Percentiles rank a stretch among this genome's conserved stretches.
These are phyloP conservation scores for Stratiolaelaps scimitus DNA, from an alignment of 1,140 invertebrate species.

Conservation along the genomic window DNA sequence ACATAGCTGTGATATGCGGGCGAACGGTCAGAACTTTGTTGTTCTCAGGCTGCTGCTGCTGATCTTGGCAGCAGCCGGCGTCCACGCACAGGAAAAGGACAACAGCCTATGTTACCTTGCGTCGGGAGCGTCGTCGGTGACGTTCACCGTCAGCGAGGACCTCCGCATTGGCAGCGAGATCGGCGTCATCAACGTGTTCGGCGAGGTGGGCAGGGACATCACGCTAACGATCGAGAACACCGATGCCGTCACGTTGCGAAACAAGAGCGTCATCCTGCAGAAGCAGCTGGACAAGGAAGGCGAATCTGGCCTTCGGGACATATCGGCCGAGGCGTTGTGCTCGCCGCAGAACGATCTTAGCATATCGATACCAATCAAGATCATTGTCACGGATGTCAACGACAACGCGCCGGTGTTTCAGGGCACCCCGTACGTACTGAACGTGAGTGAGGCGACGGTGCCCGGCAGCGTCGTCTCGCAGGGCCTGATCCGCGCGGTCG, in stretches of 20 bases:
- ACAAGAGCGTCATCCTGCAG: constrained; percentile 65
- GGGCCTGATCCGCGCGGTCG: constrained; percentile 56
- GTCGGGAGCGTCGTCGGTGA: constrained; percentile 73
- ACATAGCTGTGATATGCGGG: too few species aligned
- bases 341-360: constrained; percentile 49
- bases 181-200: constrained; percentile 44
- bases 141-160: constrained; percentile 76
- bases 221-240: constrained; percentile 47
- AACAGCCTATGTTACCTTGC: constrained; percentile 73
- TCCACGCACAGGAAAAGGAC: constrained; percentile 42
- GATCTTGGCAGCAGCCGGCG: neutral
- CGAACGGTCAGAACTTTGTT: too few species aligned
- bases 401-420: constrained; percentile 69
- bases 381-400: constrained; percentile 80
- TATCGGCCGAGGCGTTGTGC: constrained; percentile 36
- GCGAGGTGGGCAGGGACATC: constrained; percentile 26
- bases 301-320: constrained; percentile 35
- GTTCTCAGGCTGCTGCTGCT: constrained; percentile 1
- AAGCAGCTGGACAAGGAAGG: constrained; percentile 64
- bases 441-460: constrained; percentile 70
- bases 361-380: constrained; percentile 73
- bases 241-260: constrained; percentile 56
- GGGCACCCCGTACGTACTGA: constrained; percentile 51
- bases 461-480: constrained; percentile 62
- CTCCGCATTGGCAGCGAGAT: constrained; percentile 60